phyloP scores from a whole-genome alignment of 2,113 vertebrate species.

The Tragelaphus scriptus region DNA sequence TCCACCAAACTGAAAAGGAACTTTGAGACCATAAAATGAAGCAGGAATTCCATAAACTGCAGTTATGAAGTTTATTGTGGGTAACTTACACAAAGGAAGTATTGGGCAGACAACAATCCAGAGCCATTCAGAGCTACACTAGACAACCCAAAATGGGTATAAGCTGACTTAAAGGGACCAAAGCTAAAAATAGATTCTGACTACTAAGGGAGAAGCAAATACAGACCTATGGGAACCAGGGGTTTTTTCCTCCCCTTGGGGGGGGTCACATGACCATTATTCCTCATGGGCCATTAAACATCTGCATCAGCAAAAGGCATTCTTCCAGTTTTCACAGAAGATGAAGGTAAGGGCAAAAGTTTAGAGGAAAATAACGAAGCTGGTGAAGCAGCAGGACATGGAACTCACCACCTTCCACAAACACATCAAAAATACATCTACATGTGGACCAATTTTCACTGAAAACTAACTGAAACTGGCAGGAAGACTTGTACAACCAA shows the following conservation, averaged over 20 bases:
- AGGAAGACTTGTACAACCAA: background rate
- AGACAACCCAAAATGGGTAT: background rate
- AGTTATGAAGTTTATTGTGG: background rate
- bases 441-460: background rate
- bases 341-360: background rate
- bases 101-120: background rate
- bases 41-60: background rate
- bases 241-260: rapidly evolving
- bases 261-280: background rate
- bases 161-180: background rate
- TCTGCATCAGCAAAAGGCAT: background rate
- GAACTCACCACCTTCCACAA: background rate
- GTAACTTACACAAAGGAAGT: background rate
- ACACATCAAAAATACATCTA: background rate
- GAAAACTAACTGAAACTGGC: background rate
- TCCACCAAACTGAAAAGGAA: background rate
- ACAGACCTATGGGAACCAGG: background rate
- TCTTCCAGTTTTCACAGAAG: background rate
- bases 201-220: background rate
- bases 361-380: background rate
- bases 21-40: background rate
- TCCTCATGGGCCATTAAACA: background rate
- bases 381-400: background rate
- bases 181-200: background rate
- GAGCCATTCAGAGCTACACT: background rate